Evolutionary conservation across 2,113 vertebrate species (phyloP).

Genomic region (Pardalotus punctatus): DNA sequence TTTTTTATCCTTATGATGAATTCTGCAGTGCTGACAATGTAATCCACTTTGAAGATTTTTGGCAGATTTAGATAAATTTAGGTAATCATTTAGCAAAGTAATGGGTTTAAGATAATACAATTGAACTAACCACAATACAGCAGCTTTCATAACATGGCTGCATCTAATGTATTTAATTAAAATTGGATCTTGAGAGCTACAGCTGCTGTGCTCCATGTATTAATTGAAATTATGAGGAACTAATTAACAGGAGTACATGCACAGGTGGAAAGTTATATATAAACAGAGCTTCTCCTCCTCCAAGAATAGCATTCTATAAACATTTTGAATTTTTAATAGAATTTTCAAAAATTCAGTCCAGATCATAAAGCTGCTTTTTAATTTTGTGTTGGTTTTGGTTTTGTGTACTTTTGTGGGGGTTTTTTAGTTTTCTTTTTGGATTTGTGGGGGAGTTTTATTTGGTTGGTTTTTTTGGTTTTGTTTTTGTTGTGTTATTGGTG

Average conservation of each 20-base stretch:
- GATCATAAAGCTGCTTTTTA: neutral
- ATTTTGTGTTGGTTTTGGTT: neutral
- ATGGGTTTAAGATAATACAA: neutral
- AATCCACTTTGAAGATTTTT: neutral
- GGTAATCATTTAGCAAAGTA: neutral
- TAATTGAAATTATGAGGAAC: neutral
- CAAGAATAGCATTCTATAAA: neutral
- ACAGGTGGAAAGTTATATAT: neutral
- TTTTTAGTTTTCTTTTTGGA: neutral
- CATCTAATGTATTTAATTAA: neutral
- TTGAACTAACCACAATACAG: neutral
- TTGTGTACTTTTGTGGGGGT: neutral
- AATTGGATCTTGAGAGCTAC: neutral
- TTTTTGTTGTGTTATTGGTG: neutral
- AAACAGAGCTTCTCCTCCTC: neutral
- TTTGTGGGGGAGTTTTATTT: rapidly evolving
- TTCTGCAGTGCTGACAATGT: neutral
- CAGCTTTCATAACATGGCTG: neutral
- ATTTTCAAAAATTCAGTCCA: neutral
- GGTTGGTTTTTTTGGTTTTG: no score
- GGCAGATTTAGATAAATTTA: neutral
- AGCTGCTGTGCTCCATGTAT: neutral
- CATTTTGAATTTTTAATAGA: neutral
- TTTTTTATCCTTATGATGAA: neutral
- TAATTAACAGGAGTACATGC: neutral